These are phyloP conservation scores for Zophobas atratus DNA, from an alignment of 1,140 invertebrate genomes.

Conservation along the genomic window DNA sequence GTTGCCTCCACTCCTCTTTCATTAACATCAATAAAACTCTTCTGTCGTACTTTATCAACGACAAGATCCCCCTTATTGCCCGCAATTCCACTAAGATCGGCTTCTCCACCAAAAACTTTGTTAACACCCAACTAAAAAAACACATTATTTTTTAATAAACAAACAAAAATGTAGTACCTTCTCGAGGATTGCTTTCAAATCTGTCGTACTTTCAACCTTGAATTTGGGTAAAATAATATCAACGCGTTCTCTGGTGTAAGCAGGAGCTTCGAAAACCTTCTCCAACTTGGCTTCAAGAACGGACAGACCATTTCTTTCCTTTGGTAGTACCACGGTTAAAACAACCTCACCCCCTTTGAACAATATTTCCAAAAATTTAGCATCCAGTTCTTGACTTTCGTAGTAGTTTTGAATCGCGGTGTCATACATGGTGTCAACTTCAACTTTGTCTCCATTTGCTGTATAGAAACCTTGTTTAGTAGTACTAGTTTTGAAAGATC, in stretches of 20 bases:
- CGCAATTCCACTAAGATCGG: constrained; percentile 72
- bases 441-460: constrained; percentile 63
- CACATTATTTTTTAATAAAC: constrained; percentile 44
- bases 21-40: constrained; percentile 77
- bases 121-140: constrained; percentile 69
- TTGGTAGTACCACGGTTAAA: constrained; percentile 77
- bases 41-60: constrained; percentile 70
- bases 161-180: constrained; percentile 57
- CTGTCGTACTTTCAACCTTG: constrained; percentile 66
- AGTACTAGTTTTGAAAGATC: constrained; percentile 71
- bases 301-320: constrained; percentile 72
- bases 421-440: constrained; percentile 76
- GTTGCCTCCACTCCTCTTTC: constrained; percentile 81
- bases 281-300: constrained; percentile 59
- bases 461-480: constrained; percentile 68
- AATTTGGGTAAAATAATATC: constrained; percentile 67
- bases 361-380: constrained; percentile 72
- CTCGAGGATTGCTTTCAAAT: constrained; percentile 64
- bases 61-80: constrained; percentile 43
- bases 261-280: constrained; percentile 54
- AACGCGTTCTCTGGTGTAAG: constrained; percentile 54
- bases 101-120: constrained; percentile 69
- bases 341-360: constrained; percentile 74
- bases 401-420: constrained; percentile 71
- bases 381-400: constrained; percentile 69